Percentiles rank a stretch among this genome's conserved stretches.
Conservation (phyloP, 2,888 invertebrate genomes). For the Halictus quadricinctus region DNA sequence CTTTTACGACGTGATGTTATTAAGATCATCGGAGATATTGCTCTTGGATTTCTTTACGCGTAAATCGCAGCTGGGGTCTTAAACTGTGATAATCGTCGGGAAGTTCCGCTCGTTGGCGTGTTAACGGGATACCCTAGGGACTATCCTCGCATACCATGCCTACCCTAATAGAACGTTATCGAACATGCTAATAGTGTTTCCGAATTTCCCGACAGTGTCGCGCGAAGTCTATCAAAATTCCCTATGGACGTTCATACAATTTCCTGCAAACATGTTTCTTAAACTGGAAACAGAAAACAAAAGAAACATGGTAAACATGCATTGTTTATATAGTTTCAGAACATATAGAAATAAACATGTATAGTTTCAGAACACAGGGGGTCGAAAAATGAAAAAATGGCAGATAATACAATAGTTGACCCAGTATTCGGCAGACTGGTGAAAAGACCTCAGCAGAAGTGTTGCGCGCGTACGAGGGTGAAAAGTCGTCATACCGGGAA, state of each 20-base stretch:
- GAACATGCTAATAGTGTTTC: not conserved
- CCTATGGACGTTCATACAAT: not conserved
- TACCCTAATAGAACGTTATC: not conserved
- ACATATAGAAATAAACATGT: too few relatives aligned
- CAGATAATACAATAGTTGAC: not conserved
- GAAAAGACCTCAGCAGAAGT: not conserved
- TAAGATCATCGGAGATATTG: constrained; percentile 24
- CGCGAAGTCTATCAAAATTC: not conserved
- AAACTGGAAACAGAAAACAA: not conserved
- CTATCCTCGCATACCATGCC: not conserved
- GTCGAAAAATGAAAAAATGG: not conserved
- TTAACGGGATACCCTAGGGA: not conserved
- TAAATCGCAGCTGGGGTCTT: not conserved
- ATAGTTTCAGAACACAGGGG: not conserved
- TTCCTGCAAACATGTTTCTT: not conserved
- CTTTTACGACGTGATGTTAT: constrained; percentile 31
- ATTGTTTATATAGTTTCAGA: not conserved
- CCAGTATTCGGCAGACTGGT: not conserved
- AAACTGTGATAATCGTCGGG: constrained; percentile 6
- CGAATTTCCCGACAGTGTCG: not conserved
- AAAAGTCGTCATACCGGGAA: constrained; percentile 47
- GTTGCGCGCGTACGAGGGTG: constrained; percentile 13
- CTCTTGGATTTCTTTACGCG: constrained; percentile 12
- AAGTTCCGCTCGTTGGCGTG: not conserved
- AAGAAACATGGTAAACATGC: too few relatives aligned